Percentiles rank a stretch among this genome's conserved stretches.
phyloP scores from a whole-genome alignment of 2,113 vertebrate species.

The Takifugu bimaculatus region DNA sequence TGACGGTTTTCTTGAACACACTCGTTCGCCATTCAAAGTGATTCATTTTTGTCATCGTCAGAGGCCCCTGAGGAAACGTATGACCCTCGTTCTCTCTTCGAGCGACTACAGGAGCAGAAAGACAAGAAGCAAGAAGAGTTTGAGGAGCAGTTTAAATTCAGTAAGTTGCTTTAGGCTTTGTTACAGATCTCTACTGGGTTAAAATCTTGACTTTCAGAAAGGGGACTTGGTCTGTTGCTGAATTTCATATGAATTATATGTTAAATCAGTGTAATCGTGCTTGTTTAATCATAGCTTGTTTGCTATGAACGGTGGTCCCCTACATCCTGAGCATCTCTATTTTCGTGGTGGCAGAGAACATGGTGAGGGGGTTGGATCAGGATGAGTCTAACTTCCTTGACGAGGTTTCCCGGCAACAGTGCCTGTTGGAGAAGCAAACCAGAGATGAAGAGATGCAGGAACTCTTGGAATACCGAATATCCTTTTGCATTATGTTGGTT shows the following conservation, averaged over 20 bases:
- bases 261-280: no score
- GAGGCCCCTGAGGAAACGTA: slow-evolving; percentile 93
- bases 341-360: slow-evolving; percentile 86
- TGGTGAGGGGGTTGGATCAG: slow-evolving; percentile 96
- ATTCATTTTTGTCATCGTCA: slow-evolving; percentile 46
- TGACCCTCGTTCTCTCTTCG: slow-evolving; percentile 87
- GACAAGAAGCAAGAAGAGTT: slow-evolving; percentile 97
- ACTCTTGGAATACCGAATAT: slow-evolving; percentile 95
- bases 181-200: not conserved
- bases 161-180: slow-evolving; percentile 71
- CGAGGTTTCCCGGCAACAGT: slow-evolving; percentile 94
- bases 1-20: no score
- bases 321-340: slow-evolving; percentile 25
- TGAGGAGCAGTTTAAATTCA: slow-evolving; percentile 99
- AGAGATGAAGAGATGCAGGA: slow-evolving; percentile 92
- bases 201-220: no score
- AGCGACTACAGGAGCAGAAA: slow-evolving; percentile 94
- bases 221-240: no score
- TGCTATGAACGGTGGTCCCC: not conserved
- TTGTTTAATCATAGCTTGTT: slow-evolving; percentile 4
- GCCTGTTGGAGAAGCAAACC: slow-evolving; percentile 91
- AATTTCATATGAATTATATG: no score
- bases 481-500: slow-evolving; percentile 71
- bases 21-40: no score
- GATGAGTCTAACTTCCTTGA: slow-evolving; percentile 94